These are phyloP conservation scores for Montipora efflorescens DNA, from an alignment of 64 coral and sea anemone species.

Conservation along the genomic window DNA sequence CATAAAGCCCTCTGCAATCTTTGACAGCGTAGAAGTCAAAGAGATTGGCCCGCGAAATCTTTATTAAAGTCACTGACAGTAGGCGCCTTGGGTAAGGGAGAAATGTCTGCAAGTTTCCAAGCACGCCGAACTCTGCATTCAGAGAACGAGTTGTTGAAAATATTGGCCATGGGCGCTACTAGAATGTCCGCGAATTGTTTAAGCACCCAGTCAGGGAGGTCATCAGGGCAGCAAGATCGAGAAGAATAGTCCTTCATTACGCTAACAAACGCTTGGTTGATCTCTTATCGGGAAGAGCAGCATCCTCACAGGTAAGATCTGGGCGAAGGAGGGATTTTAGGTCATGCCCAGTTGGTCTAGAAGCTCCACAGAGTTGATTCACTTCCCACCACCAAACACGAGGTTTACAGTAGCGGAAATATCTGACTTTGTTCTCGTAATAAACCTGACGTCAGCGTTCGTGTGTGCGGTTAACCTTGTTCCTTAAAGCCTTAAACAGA, in stretches of 20 bases:
- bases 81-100: neutral
- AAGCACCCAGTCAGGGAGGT: conserved; percentile 1
- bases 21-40: conserved; percentile 10
- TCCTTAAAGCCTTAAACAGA: too few relatives aligned
- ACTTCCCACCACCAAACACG: conserved; percentile 43
- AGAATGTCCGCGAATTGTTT: neutral
- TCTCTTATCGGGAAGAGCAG: neutral
- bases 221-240: neutral
- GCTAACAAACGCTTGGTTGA: neutral
- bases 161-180: neutral
- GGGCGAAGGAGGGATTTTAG: neutral
- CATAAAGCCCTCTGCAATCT: conserved; percentile 9
- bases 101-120: conserved; percentile 8
- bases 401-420: conserved; percentile 5
- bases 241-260: neutral
- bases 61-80: neutral
- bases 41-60: neutral
- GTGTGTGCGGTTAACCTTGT: too few relatives aligned
- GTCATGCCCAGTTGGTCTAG: neutral
- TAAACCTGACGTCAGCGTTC: too few relatives aligned
- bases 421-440: too few relatives aligned
- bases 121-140: conserved; percentile 1
- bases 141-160: neutral
- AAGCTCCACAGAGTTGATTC: conserved; percentile 37
- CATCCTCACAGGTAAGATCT: neutral